Conservation (phyloP, 1,140 invertebrate species). For the Globodera ellingtonae region DNA sequence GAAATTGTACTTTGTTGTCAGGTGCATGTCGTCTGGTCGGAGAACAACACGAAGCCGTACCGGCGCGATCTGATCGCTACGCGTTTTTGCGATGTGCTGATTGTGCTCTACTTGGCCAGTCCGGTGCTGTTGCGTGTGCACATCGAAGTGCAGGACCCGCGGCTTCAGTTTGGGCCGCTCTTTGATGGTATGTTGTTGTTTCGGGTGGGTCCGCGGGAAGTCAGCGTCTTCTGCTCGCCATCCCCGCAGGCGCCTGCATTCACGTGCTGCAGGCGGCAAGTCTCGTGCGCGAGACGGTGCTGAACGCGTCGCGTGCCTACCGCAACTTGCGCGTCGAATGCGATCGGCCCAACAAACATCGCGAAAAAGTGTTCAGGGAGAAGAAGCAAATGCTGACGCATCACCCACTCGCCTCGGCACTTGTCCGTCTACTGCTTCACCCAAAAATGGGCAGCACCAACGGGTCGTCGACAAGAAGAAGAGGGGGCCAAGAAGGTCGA, state of each 20-base stretch:
- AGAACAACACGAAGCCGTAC: slow-evolving; percentile 83
- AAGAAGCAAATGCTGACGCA: slow-evolving; percentile 41
- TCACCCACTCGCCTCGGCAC: slow-evolving; percentile 50
- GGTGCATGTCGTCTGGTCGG: slow-evolving; percentile 97
- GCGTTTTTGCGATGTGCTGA: slow-evolving; percentile 97
- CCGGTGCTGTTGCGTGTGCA: slow-evolving; percentile 51
- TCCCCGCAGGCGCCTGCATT: slow-evolving; percentile 1
- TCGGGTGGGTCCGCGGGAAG: not conserved
- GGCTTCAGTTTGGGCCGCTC: slow-evolving; percentile 91
- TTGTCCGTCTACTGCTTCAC: slow-evolving; percentile 35
- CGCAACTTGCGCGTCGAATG: slow-evolving; percentile 48
- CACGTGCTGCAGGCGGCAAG: slow-evolving; percentile 80
- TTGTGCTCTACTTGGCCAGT: slow-evolving; percentile 87
- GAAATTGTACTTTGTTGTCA: not conserved
- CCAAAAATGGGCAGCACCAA: not conserved
- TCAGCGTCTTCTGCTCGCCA: slow-evolving; percentile 66
- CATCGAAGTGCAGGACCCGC: slow-evolving; percentile 69
- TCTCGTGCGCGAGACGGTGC: slow-evolving; percentile 75
- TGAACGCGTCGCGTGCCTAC: slow-evolving; percentile 63
- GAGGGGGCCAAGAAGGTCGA: not conserved
- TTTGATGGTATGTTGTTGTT: slow-evolving; percentile 76
- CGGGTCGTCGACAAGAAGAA: not conserved
- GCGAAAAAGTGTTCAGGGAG: slow-evolving; percentile 57
- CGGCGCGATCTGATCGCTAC: slow-evolving; percentile 94
- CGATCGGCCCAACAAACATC: slow-evolving; percentile 56